Evolutionary conservation across 2,113 vertebrate genomes (phyloP).

Genomic region (Cathartes aura): DNA sequence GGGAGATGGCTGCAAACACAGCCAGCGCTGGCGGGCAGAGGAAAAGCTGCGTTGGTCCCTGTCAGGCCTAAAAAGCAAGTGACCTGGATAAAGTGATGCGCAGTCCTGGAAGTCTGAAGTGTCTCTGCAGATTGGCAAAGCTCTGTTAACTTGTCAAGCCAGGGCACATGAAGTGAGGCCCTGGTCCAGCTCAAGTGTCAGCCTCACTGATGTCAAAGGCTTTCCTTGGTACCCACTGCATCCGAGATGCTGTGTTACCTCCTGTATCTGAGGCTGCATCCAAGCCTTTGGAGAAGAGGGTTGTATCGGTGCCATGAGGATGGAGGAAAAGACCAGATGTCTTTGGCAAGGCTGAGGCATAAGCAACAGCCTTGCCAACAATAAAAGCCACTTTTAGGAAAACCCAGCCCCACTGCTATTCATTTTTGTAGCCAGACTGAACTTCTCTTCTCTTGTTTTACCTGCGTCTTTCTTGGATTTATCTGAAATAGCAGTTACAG

Average conservation of each 20-base stretch:
- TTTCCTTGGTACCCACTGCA: not conserved
- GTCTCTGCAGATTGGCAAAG: not conserved
- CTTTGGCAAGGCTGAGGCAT: not conserved
- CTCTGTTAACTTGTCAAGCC: not conserved
- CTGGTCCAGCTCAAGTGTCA: not conserved
- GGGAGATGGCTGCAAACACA: not conserved
- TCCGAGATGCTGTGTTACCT: fast-evolving
- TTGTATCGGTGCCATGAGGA: fast-evolving
- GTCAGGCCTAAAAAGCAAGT: not conserved
- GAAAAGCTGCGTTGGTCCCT: not conserved
- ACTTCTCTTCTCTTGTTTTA: not conserved
- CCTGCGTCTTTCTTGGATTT: not conserved
- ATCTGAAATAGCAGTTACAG: not conserved
- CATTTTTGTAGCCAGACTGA: not conserved
- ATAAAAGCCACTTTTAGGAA: not conserved
- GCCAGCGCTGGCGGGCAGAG: not conserved
- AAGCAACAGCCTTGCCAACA: not conserved
- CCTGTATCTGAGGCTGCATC: fast-evolving
- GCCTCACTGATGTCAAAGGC: not conserved
- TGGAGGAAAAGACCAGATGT: not conserved
- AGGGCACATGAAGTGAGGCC: not conserved
- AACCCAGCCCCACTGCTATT: not conserved
- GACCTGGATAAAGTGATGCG: not conserved
- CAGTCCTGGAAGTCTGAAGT: not conserved
- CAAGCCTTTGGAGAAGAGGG: not conserved